Evolutionary conservation across 2,797 vertebrate genomes (phyloP).

Genomic region (Gadopsis bispinosus): DNA sequence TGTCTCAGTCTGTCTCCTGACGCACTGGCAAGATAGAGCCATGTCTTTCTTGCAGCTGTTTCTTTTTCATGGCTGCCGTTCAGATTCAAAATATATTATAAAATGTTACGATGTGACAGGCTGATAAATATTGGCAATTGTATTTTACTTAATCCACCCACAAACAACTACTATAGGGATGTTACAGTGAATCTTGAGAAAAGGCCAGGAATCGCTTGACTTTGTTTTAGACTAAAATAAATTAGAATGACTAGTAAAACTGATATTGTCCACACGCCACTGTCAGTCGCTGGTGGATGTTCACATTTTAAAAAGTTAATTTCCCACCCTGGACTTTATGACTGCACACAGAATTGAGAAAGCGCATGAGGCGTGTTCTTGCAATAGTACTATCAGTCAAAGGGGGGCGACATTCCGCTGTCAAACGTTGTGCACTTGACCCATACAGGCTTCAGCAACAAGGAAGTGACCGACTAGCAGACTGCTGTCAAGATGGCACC

Average conservation of each 20-base stretch:
- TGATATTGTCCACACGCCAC: background rate
- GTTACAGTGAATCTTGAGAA: background rate
- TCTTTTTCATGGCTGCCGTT: background rate
- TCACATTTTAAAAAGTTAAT: too few relatives aligned
- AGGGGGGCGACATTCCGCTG: constrained; percentile 38
- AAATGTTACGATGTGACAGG: constrained; percentile 3
- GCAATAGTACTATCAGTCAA: background rate
- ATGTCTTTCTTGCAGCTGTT: constrained; percentile 35
- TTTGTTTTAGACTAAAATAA: background rate
- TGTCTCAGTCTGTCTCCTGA: background rate
- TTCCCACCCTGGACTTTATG: too few relatives aligned
- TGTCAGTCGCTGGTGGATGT: too few relatives aligned
- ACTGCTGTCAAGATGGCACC: constrained; percentile 86
- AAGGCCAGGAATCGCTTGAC: background rate
- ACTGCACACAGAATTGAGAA: too few relatives aligned
- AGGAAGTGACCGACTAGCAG: constrained; percentile 73
- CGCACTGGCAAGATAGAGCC: background rate
- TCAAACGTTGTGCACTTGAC: constrained; percentile 2
- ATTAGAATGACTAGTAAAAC: background rate
- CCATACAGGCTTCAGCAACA: constrained; percentile 47
- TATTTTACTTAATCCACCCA: background rate
- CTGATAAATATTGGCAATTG: background rate
- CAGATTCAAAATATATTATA: background rate
- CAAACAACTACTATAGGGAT: background rate
- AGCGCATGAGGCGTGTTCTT: background rate